These are phyloP conservation scores for Hemiscyllium ocellatum DNA, from an alignment of 2,113 vertebrate genomes.

Conservation along the genomic window DNA sequence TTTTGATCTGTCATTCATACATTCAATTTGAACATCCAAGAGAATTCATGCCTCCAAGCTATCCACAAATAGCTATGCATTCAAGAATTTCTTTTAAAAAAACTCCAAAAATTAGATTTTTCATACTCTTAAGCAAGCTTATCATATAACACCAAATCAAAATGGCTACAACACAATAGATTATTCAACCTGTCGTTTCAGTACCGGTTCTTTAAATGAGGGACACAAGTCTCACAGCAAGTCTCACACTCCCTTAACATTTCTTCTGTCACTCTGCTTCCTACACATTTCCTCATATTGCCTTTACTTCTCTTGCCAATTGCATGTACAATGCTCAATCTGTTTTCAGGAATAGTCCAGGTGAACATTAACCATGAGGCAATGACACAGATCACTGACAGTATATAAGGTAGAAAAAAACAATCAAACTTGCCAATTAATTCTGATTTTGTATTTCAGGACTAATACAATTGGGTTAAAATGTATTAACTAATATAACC, in stretches of 20 bases:
- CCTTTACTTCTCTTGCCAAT: too few species aligned
- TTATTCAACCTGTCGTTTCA: too few species aligned
- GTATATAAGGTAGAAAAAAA: neutral
- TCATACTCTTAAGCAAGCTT: neutral
- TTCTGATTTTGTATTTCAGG: neutral
- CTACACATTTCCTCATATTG: too few species aligned
- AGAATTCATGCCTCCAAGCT: neutral
- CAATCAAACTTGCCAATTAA: neutral
- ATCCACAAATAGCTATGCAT: neutral
- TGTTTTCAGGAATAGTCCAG: neutral
- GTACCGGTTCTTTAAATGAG: too few species aligned
- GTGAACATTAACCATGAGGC: neutral
- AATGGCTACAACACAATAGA: too few species aligned
- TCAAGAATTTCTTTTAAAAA: neutral
- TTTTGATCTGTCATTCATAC: neutral
- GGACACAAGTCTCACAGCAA: too few species aligned
- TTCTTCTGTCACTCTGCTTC: too few species aligned
- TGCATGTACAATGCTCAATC: neutral
- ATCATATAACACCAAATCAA: neutral
- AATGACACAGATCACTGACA: neutral
- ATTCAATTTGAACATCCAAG: neutral
- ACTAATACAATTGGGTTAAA: neutral
- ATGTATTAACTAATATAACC: neutral
- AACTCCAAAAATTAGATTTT: neutral
- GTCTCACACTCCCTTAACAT: too few species aligned